These are phyloP conservation scores for Rhinatrema bivittatum DNA, from an alignment of 2,797 vertebrate genomes.

Conservation along the genomic window DNA sequence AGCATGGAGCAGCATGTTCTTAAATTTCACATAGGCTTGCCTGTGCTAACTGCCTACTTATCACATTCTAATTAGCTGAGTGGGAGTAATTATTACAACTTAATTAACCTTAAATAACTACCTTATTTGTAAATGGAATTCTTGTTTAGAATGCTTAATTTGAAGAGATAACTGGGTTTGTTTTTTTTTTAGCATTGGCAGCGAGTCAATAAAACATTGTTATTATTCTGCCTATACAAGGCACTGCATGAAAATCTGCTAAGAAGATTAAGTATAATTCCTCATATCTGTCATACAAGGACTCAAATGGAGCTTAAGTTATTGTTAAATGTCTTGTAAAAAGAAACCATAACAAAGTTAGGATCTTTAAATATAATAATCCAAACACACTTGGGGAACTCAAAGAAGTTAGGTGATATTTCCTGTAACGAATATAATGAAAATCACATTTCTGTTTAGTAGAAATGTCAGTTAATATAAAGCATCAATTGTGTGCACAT, in stretches of 20 bases:
- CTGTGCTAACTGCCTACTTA: constrained; percentile 23
- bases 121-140: constrained; percentile 28
- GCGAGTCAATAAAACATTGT: constrained; percentile 5
- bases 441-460: not conserved
- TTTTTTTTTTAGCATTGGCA: constrained; percentile 2
- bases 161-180: constrained; percentile 4
- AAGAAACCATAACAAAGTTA: constrained; percentile 25
- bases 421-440: not conserved
- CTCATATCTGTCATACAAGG: constrained; percentile 26
- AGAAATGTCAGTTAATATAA: no score
- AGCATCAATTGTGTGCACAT: no score
- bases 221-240: constrained; percentile 18
- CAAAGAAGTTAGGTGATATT: constrained; percentile 2
- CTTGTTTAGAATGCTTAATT: constrained; percentile 22
- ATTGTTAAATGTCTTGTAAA: constrained; percentile 26
- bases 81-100: constrained; percentile 20
- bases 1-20: no score
- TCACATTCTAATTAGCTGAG: constrained; percentile 14
- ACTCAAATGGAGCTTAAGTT: constrained; percentile 29
- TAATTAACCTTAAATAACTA: constrained; percentile 30
- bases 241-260: constrained; percentile 15
- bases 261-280: constrained; percentile 36
- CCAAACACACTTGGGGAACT: not conserved
- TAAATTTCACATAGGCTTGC: no score
- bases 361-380: not conserved